Evolutionary conservation across 2,797 vertebrate species (phyloP).

Genomic region (Acanthiza pusilla): DNA sequence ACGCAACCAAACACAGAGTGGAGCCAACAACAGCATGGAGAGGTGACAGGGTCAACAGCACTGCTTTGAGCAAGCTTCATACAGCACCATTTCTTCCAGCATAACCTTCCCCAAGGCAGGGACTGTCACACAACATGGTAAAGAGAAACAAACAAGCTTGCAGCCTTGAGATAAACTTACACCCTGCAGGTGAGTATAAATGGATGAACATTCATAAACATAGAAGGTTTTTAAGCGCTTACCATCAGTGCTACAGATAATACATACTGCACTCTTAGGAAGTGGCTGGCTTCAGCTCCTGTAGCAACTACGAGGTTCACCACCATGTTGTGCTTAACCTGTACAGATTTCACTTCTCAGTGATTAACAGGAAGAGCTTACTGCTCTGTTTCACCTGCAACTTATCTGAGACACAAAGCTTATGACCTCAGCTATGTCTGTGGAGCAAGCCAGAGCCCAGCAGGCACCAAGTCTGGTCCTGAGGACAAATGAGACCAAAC

Average conservation of each 20-base stretch:
- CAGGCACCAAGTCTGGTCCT: neutral
- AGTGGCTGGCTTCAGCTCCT: neutral
- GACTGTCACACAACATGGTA: neutral
- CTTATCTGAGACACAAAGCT: neutral
- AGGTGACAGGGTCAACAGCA: neutral
- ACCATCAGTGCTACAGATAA: neutral
- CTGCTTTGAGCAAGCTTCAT: neutral
- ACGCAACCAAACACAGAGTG: fast-evolving
- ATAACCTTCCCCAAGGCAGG: neutral
- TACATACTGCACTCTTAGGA: neutral
- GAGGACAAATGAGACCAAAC: neutral
- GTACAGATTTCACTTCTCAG: neutral
- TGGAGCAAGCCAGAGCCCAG: neutral
- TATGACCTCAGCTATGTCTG: neutral
- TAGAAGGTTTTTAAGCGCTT: neutral
- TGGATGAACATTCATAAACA: neutral
- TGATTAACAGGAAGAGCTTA: neutral
- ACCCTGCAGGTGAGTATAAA: neutral
- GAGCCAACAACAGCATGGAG: neutral
- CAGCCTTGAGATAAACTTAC: neutral
- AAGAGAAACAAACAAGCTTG: neutral
- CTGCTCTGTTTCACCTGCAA: neutral
- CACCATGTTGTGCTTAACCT: neutral
- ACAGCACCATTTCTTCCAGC: neutral
- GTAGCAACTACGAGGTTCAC: neutral